Percentiles rank a stretch among this genome's conserved stretches.
Conservation (phyloP, 2,797 vertebrate genomes). For the Tinamus major region DNA sequence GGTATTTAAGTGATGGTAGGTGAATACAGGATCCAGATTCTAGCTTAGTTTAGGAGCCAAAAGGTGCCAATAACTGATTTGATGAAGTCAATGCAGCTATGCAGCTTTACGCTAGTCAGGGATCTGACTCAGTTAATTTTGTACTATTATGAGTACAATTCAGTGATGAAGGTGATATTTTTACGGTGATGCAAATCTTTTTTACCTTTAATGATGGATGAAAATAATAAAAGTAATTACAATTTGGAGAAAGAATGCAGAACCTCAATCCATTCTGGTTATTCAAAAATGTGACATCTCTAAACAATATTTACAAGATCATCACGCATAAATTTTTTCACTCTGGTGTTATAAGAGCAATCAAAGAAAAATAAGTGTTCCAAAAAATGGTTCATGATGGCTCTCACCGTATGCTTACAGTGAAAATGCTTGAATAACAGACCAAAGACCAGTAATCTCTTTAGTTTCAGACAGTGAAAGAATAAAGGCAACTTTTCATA, state of each 20-base stretch:
- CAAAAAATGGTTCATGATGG: neutral
- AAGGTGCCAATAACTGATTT: neutral
- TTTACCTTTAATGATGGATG: neutral
- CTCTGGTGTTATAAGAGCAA: neutral
- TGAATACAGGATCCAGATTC: neutral
- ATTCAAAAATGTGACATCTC: neutral
- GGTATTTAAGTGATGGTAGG: neutral
- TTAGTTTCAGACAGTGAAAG: neutral
- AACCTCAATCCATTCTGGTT: neutral
- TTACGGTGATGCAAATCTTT: neutral
- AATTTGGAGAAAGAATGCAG: neutral
- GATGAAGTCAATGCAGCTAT: neutral
- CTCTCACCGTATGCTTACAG: neutral
- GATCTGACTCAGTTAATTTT: neutral
- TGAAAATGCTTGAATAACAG: neutral
- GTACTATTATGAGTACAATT: neutral
- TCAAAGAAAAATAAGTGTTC: neutral
- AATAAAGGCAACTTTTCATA: neutral
- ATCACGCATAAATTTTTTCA: neutral
- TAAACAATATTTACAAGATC: neutral
- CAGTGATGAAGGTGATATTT: neutral
- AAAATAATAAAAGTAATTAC: neutral
- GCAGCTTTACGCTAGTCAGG: neutral
- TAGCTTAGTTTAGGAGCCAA: neutral
- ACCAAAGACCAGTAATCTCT: neutral